Percentiles rank a stretch among this genome's conserved stretches.
These are phyloP conservation scores for Enteromius thamalakanensis DNA, from an alignment of 2,797 vertebrate species.

Conservation along the genomic window DNA sequence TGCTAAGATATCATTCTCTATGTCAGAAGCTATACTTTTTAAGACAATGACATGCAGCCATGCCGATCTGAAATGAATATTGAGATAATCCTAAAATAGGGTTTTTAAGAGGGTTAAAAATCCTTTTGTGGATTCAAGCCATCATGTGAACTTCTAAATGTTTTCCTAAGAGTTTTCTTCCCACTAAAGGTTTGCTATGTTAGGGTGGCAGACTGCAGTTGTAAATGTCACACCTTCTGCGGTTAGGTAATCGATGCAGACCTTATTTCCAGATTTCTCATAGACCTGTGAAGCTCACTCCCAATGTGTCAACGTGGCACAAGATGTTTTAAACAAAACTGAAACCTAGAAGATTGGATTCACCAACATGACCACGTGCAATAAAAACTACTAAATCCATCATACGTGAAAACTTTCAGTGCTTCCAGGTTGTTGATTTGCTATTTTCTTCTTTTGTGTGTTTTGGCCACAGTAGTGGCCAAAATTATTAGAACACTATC, in stretches of 20 bases:
- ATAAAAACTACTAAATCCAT: background rate
- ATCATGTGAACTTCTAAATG: background rate
- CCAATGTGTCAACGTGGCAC: background rate
- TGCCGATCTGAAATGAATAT: background rate
- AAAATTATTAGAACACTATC: too few relatives aligned
- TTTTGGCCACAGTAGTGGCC: too few relatives aligned
- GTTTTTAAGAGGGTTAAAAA: background rate
- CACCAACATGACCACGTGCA: background rate
- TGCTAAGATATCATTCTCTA: background rate
- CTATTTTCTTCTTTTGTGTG: too few relatives aligned
- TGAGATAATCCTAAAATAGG: background rate
- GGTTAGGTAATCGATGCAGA: background rate
- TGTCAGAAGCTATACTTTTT: too few relatives aligned
- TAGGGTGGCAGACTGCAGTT: background rate
- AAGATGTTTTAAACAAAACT: background rate
- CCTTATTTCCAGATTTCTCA: background rate
- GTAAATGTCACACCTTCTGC: background rate
- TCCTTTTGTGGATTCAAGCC: background rate
- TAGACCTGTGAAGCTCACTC: background rate
- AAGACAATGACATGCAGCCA: background rate
- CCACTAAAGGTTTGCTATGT: background rate
- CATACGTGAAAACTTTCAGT: background rate
- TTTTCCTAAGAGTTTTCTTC: background rate
- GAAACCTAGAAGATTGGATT: background rate
- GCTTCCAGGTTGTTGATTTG: background rate